Evolutionary conservation across 2,888 invertebrate genomes (phyloP).

Genomic region (Cephus pygmeus): DNA sequence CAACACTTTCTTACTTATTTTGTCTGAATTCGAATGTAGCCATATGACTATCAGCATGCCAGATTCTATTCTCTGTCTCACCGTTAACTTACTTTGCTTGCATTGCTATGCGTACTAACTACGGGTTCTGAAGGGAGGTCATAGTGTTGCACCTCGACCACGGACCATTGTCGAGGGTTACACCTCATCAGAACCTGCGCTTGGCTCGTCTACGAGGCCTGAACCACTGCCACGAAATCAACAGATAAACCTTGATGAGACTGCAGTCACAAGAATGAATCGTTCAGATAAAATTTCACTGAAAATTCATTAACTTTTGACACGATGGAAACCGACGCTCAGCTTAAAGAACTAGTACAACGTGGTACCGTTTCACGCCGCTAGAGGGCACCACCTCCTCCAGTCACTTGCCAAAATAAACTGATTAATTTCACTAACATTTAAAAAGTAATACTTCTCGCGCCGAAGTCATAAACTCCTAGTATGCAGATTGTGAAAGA

Average conservation of each 20-base stretch:
- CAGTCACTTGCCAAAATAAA: neutral
- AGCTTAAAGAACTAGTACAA: neutral
- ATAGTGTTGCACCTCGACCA: constrained; percentile 62
- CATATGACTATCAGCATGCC: neutral
- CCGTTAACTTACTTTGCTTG: constrained; percentile 60
- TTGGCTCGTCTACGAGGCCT: constrained; percentile 58
- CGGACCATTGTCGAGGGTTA: constrained; percentile 65
- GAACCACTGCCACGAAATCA: constrained; percentile 61
- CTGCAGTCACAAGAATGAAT: constrained; percentile 12
- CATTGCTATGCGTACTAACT: constrained; percentile 65
- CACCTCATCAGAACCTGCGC: constrained; percentile 60
- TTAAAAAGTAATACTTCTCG: neutral
- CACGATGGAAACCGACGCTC: neutral
- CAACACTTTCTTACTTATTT: neutral
- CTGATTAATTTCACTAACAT: neutral
- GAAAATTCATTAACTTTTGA: neutral
- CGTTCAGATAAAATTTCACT: neutral
- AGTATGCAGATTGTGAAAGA: neutral
- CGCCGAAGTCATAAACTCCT: neutral
- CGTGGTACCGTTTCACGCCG: neutral
- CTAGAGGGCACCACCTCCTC: neutral
- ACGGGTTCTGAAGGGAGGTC: constrained; percentile 65
- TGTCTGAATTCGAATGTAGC: neutral
- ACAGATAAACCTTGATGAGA: constrained; percentile 56
- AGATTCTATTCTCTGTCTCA: constrained; percentile 22